phyloP scores from a whole-genome alignment of 1,140 invertebrate genomes.

The Frieseomelitta varia region DNA sequence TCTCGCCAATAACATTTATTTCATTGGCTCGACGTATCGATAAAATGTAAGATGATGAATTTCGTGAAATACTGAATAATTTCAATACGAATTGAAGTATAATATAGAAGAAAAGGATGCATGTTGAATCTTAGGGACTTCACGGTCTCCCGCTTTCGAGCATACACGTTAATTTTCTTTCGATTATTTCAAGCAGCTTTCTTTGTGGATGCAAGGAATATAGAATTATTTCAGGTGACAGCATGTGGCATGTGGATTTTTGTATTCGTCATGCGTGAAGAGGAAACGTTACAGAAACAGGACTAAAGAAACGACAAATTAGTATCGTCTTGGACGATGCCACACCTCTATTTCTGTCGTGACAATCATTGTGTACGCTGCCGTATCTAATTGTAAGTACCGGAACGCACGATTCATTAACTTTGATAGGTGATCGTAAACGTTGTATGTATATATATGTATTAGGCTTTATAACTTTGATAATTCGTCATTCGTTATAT shows the following conservation, averaged over 20 bases:
- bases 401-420: constrained; percentile 80
- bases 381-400: constrained; percentile 75
- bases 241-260: neutral
- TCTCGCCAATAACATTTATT: no score
- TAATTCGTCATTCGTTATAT: neutral
- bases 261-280: constrained; percentile 48
- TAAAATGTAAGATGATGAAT: no score
- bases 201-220: neutral
- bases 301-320: constrained; percentile 45
- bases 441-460: constrained; percentile 44
- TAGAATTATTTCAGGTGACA: neutral
- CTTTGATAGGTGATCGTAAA: constrained; percentile 67
- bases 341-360: constrained; percentile 67
- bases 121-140: neutral
- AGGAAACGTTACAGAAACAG: constrained; percentile 49
- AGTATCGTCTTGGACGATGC: constrained; percentile 61
- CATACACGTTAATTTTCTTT: constrained; percentile 31
- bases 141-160: neutral
- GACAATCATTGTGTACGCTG: constrained; percentile 66
- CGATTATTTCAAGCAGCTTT: constrained; percentile 4
- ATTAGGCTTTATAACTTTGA: constrained; percentile 2
- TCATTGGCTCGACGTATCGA: no score
- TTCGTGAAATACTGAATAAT: no score
- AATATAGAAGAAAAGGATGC: no score
- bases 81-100: no score